Evolutionary conservation across 2,113 vertebrate genomes (phyloP), one percentile per base, ranked within the genome.

Genomic region (Circaetus cinerascens): DNA sequence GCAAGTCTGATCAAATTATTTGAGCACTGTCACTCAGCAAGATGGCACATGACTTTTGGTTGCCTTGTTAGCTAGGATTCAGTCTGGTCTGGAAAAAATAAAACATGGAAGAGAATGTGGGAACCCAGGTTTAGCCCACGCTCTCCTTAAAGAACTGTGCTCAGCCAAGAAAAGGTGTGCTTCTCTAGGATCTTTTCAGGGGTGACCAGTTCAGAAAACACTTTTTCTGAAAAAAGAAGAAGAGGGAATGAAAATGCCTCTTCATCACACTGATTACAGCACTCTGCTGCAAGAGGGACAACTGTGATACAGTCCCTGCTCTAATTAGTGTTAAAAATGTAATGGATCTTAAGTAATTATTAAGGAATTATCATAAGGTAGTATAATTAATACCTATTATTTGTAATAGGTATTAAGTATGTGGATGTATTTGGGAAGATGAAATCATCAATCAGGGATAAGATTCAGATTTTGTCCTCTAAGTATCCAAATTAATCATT

Each of bases 301-400:
- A 73, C 30, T 50, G 63, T 48, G 67, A 90, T 64, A 88, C 15
- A 90, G 56, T 43, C 66, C 40, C 23, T 79, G 21, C 38, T 60
- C 43, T 95, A 91, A 92, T 93, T 86, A 88, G 45, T 76, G 27
- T 68, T 92, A 83, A 90, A 96, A 95, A 68, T 60, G 19, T 68
- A 88, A 90, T 66, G 75, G 75, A 79, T 73, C 50, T 96, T 88
- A 88, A 89, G 34, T 45, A 90, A 90, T 95, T 94, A 95, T 92
- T 90, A 94, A 74, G 45, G 60, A 85, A 90, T 92, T 90, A 87
- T 75, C 32, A 40, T 51, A 91, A 75, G 32, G 9, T 67, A 71
- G 34, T 57, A 71, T 63, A 93, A 95, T 93, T 90, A 92, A 95
- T 90, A 85, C 29, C 23, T 85, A 78, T 93, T 96, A 85, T 93